These are phyloP conservation scores for Hecatera dysodea DNA, from an alignment of 2,888 invertebrate species.

Conservation along the genomic window DNA sequence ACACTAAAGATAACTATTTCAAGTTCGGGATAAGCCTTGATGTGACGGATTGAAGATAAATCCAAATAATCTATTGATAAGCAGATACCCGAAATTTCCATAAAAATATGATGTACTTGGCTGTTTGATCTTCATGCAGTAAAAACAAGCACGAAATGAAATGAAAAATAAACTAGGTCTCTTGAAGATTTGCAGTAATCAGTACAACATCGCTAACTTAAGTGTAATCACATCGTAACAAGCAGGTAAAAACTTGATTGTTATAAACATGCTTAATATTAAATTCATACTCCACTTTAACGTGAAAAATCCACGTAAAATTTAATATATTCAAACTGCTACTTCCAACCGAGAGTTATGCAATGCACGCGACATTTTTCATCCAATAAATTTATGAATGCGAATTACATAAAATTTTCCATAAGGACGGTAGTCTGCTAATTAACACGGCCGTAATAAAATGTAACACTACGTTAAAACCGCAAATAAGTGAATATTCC, in stretches of 20 bases:
- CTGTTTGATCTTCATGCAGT: slow-evolving; percentile 25
- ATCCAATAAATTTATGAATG: slow-evolving; percentile 28
- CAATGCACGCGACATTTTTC: slow-evolving; percentile 34
- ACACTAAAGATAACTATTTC: slow-evolving; percentile 39
- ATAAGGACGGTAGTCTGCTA: slow-evolving; percentile 46
- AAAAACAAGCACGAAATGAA: neutral
- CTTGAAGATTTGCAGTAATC: neutral
- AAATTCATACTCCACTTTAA: slow-evolving; percentile 22
- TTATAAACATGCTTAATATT: slow-evolving; percentile 2
- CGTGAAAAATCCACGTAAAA: slow-evolving; percentile 9
- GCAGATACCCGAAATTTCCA: slow-evolving; percentile 3
- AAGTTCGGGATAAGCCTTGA: slow-evolving; percentile 48
- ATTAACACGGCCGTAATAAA: slow-evolving; percentile 64
- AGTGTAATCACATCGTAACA: neutral
- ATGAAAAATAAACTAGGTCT: slow-evolving; percentile 2
- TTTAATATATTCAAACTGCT: slow-evolving; percentile 14
- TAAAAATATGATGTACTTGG: slow-evolving; percentile 5
- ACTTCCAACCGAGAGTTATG: neutral
- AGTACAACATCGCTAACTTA: neutral
- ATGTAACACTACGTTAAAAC: slow-evolving; percentile 63
- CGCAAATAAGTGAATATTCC: slow-evolving; percentile 66
- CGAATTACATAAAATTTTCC: slow-evolving; percentile 53
- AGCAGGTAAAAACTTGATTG: neutral
- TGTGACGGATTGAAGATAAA: slow-evolving; percentile 28
- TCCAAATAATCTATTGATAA: slow-evolving; percentile 37